Evolutionary conservation across 2,113 vertebrate genomes (phyloP).

Genomic region (Otis tarda): DNA sequence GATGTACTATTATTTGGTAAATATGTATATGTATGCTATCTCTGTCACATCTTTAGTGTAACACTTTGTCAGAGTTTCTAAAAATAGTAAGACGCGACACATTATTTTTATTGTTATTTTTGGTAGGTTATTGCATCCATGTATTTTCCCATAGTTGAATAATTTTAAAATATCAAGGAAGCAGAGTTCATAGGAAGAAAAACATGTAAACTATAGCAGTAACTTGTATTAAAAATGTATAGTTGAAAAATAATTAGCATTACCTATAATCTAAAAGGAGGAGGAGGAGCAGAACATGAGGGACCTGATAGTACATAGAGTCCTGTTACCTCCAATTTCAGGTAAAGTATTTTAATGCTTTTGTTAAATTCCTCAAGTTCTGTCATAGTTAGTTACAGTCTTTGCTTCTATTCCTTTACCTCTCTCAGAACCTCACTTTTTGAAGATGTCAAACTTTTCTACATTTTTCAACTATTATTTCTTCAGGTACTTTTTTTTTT

Average conservation of each 20-base stretch:
- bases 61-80: background rate
- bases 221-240: background rate
- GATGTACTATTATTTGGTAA: background rate
- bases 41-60: background rate
- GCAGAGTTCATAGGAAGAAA: background rate
- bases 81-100: background rate
- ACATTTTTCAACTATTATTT: background rate
- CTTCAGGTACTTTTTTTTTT: background rate
- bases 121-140: background rate
- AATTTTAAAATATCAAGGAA: background rate
- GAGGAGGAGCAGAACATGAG: background rate
- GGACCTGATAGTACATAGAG: background rate
- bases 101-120: background rate
- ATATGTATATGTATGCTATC: background rate
- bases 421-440: background rate
- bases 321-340: background rate
- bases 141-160: background rate
- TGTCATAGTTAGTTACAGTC: background rate
- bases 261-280: background rate
- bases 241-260: background rate
- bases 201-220: background rate
- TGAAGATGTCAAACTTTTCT: background rate
- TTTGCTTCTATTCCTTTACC: background rate
- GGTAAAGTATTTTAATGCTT: background rate
- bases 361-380: background rate